Conservation (phyloP, 2,113 vertebrate species). For the Myrmophylax atrothorax region DNA sequence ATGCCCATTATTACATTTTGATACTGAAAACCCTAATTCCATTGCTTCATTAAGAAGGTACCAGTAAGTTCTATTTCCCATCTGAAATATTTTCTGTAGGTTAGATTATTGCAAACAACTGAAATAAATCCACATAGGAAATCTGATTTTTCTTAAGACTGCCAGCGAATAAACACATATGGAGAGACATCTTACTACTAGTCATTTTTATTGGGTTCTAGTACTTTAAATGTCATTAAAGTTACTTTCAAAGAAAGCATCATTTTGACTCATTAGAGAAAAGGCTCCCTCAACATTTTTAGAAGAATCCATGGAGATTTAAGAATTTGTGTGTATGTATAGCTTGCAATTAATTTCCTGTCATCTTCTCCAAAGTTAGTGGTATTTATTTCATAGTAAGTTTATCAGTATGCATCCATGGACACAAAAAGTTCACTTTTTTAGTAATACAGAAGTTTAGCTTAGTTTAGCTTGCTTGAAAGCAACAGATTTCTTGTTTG, state of each 20-base stretch:
- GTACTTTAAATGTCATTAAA: neutral
- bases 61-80: neutral
- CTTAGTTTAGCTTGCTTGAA: neutral
- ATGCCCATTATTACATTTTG: neutral
- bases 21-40: neutral
- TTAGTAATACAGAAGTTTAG: neutral
- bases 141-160: neutral
- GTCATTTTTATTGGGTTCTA: neutral
- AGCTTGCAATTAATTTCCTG: neutral
- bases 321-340: neutral
- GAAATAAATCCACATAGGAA: neutral
- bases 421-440: neutral
- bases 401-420: neutral
- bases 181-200: neutral
- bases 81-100: neutral
- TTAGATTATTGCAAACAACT: neutral
- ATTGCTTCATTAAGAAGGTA: neutral
- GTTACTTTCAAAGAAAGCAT: neutral
- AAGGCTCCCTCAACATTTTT: neutral
- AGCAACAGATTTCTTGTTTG: neutral
- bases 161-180: neutral
- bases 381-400: neutral
- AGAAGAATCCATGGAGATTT: neutral
- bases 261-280: neutral
- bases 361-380: neutral